A percentile compares a stretch with the other conserved stretches of the same genome.
phyloP scores from a whole-genome alignment of 2,797 vertebrate species.

The Hyperoplus lanceolatus region DNA sequence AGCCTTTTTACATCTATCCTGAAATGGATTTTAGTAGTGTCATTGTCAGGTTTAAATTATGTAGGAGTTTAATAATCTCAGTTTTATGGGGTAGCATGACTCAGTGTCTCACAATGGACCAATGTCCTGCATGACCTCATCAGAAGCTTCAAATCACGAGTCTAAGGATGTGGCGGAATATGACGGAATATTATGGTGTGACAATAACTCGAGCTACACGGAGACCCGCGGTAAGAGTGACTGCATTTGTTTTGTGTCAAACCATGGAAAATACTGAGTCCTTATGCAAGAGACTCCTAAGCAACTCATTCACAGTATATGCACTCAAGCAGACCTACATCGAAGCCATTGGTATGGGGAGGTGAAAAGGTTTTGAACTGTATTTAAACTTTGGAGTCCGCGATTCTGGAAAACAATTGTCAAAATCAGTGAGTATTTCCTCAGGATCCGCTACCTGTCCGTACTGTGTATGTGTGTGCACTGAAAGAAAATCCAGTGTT shows the following conservation, averaged over 20 bases:
- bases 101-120: background rate
- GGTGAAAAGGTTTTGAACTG: background rate
- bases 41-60: no score
- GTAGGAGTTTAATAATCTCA: no score
- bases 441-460: no score
- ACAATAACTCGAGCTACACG: no score
- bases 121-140: constrained; percentile 31
- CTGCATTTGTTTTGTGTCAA: background rate
- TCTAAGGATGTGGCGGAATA: background rate
- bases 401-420: no score
- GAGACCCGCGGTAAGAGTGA: background rate
- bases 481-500: no score
- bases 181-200: constrained; percentile 3
- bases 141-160: constrained; percentile 2
- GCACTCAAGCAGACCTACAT: background rate
- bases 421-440: no score
- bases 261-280: background rate
- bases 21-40: no score
- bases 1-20: background rate
- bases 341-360: background rate
- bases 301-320: background rate
- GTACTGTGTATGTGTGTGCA: no score
- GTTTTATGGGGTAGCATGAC: background rate
- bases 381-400: no score
- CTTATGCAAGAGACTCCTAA: background rate